phyloP scores from a whole-genome alignment of 2,888 invertebrate species.

The Hyalella azteca region DNA sequence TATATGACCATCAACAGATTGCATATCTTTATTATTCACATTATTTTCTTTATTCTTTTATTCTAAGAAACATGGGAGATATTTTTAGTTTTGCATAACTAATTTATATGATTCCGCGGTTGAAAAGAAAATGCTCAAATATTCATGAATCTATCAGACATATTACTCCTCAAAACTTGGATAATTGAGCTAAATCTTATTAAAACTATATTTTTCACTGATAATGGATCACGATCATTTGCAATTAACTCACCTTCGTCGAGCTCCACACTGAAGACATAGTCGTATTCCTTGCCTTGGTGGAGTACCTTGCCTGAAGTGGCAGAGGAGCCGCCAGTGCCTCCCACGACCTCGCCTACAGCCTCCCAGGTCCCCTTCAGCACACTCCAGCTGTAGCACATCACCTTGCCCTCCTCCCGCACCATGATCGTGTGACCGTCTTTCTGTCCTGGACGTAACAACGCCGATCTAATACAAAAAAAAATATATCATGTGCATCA shows the following conservation, averaged over 20 bases:
- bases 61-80: too few relatives aligned
- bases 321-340: conserved; percentile 71
- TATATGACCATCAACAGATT: too few relatives aligned
- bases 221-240: too few relatives aligned
- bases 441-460: conserved; percentile 61
- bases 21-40: too few relatives aligned
- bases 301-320: conserved; percentile 77
- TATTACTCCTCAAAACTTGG: background rate
- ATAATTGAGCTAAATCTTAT: too few relatives aligned
- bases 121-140: too few relatives aligned
- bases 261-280: conserved; percentile 93
- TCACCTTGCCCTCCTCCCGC: conserved; percentile 73
- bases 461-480: conserved; percentile 74
- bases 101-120: too few relatives aligned
- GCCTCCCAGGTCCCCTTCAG: conserved; percentile 75
- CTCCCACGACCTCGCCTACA: conserved; percentile 88
- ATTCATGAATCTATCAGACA: background rate
- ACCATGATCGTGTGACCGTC: conserved; percentile 88
- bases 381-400: conserved; percentile 73
- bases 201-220: too few relatives aligned
- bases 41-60: too few relatives aligned
- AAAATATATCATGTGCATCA: too few relatives aligned
- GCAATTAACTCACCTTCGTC: conserved; percentile 73
- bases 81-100: too few relatives aligned
- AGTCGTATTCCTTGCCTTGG: conserved; percentile 93